Conservation (phyloP, 2,797 vertebrate species). For the Hyperoplus lanceolatus region DNA sequence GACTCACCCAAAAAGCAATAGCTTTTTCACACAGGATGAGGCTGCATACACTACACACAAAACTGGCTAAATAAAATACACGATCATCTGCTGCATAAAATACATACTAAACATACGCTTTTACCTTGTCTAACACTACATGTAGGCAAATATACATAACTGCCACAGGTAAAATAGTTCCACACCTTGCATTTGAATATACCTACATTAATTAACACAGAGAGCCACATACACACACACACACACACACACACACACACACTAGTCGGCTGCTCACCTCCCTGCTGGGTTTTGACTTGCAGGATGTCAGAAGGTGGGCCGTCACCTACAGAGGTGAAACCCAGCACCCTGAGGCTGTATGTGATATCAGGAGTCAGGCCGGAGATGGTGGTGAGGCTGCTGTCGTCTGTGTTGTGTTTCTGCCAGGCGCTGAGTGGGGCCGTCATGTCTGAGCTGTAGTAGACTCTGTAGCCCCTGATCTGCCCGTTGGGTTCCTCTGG, state of each 20-base stretch:
- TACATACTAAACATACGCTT: conserved; percentile 1
- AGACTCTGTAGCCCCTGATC: conserved; percentile 93
- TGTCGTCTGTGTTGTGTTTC: conserved; percentile 95
- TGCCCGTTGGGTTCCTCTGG: conserved; percentile 95
- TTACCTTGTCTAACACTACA: not conserved
- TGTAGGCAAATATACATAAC: not conserved
- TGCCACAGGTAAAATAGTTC: not conserved
- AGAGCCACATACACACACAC: conserved; percentile 3
- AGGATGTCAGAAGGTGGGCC: conserved; percentile 94
- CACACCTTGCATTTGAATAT: no score
- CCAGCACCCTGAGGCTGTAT: conserved; percentile 94
- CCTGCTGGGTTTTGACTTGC: conserved; percentile 96
- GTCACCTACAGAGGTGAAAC: conserved; percentile 94
- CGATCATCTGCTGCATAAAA: not conserved
- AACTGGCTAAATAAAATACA: not conserved
- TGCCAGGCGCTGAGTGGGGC: conserved; percentile 93
- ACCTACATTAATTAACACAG: not conserved
- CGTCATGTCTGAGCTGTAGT: conserved; percentile 90
- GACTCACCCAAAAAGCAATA: no score
- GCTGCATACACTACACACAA: not conserved
- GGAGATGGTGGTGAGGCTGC: conserved; percentile 93
- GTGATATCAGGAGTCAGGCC: conserved; percentile 93
- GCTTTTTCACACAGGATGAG: not conserved
- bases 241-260: conserved; percentile 6
- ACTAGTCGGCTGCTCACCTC: conserved; percentile 85